phyloP scores from a whole-genome alignment of 2,797 vertebrate genomes.

The Gymnoscopelus microlampas region DNA sequence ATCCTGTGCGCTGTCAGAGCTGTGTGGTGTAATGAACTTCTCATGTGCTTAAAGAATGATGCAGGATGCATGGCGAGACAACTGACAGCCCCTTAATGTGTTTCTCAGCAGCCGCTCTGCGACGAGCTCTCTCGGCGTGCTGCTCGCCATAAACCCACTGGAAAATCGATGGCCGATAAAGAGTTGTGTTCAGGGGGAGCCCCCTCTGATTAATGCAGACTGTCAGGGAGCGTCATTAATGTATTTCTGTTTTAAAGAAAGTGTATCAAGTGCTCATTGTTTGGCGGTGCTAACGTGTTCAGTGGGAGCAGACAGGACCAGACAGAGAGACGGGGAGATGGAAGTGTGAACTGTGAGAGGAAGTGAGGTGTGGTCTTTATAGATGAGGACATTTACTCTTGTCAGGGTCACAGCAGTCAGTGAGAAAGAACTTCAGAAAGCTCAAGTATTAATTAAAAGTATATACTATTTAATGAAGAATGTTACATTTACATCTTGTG shows the following conservation, averaged over 20 bases:
- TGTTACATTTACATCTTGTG: neutral
- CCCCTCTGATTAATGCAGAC: slow-evolving; percentile 83
- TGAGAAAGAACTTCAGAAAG: neutral
- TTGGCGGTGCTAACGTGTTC: slow-evolving; percentile 53
- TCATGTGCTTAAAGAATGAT: slow-evolving; percentile 92
- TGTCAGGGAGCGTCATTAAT: slow-evolving; percentile 81
- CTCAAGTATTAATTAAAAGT: slow-evolving; percentile 7
- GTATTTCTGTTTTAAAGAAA: slow-evolving; percentile 74
- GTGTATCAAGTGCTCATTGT: slow-evolving; percentile 74
- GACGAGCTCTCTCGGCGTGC: slow-evolving; percentile 79
- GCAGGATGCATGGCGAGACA: slow-evolving; percentile 84
- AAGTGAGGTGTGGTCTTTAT: slow-evolving; percentile 27
- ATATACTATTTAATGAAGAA: slow-evolving; percentile 3
- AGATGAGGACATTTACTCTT: slow-evolving; percentile 42
- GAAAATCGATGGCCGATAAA: slow-evolving; percentile 89
- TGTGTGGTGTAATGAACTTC: slow-evolving; percentile 88
- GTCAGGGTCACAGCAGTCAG: slow-evolving; percentile 44
- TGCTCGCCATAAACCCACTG: slow-evolving; percentile 84
- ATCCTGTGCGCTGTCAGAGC: slow-evolving; percentile 80
- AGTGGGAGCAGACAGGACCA: slow-evolving; percentile 37
- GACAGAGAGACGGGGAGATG: slow-evolving; percentile 18
- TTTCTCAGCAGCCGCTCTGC: slow-evolving; percentile 81
- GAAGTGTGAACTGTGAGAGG: slow-evolving; percentile 19
- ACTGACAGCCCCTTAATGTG: slow-evolving; percentile 89
- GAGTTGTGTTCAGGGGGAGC: slow-evolving; percentile 85